Evolutionary conservation across 1,140 invertebrate species (phyloP).

Genomic region (Neodiprion virginianus): DNA sequence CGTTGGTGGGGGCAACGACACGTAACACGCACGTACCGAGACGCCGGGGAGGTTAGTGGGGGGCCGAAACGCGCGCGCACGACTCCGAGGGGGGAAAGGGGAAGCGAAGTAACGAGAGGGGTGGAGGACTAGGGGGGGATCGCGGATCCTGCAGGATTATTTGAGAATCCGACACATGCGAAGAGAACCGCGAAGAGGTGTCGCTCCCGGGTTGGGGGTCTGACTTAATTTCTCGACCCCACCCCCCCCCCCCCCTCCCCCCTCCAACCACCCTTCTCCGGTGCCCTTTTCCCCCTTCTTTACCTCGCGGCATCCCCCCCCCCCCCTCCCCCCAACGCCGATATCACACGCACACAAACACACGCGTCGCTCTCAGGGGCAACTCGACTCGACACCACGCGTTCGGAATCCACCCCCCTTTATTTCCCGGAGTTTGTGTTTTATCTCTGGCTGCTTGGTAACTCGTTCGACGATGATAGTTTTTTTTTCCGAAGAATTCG

Average conservation of each 20-base stretch:
- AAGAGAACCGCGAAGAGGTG: constrained; percentile 29
- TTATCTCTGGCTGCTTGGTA: no score
- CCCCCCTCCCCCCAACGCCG: constrained; percentile 16
- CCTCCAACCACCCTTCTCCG: not conserved
- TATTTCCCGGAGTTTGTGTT: constrained; percentile 17
- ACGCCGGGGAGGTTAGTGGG: constrained; percentile 30
- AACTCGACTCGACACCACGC: constrained; percentile 23
- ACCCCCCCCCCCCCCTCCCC: constrained; percentile 5
- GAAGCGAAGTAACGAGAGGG: constrained; percentile 27
- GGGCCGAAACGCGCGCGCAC: constrained; percentile 15
- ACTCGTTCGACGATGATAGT: no score
- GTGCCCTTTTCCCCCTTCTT: constrained; percentile 9
- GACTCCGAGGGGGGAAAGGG: not conserved
- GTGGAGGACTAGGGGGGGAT: constrained; percentile 28
- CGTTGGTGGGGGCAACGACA: constrained; percentile 14
- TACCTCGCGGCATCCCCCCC: constrained; percentile 6
- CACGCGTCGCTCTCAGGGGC: constrained; percentile 13
- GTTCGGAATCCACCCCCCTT: constrained; percentile 3
- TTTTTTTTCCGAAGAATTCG: no score
- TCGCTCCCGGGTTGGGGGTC: constrained; percentile 29
- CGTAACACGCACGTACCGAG: constrained; percentile 33
- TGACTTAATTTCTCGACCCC: constrained; percentile 53
- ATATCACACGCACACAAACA: not conserved
- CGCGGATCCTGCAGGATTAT: constrained; percentile 45
- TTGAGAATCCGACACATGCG: constrained; percentile 53